Percentiles rank a stretch among this genome's conserved stretches.
Conservation (phyloP, 2,888 invertebrate genomes). For the Aspidiotus rigidus region DNA sequence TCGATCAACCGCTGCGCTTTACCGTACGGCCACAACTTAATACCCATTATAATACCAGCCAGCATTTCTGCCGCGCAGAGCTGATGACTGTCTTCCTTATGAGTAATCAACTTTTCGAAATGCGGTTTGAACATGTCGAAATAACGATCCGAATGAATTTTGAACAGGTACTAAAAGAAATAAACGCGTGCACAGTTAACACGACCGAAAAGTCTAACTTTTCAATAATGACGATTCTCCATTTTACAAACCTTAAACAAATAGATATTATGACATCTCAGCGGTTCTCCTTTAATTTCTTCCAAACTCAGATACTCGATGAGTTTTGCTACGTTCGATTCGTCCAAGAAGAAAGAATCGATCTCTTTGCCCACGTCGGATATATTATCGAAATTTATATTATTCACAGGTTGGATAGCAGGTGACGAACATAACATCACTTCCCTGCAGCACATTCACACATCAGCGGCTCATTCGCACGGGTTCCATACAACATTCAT, state of each 20-base stretch:
- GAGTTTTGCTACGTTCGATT: slow-evolving; percentile 58
- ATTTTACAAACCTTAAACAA: slow-evolving; percentile 58
- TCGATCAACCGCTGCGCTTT: slow-evolving; percentile 55
- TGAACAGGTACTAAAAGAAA: slow-evolving; percentile 54
- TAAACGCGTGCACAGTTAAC: neutral
- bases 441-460: slow-evolving; percentile 42
- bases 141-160: slow-evolving; percentile 62
- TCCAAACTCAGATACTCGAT: slow-evolving; percentile 67
- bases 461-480: neutral
- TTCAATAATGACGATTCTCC: too few relatives aligned
- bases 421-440: slow-evolving; percentile 58
- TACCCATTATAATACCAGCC: slow-evolving; percentile 64
- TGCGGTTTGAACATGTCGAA: slow-evolving; percentile 55
- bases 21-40: slow-evolving; percentile 67
- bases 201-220: neutral
- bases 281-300: slow-evolving; percentile 79
- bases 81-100: slow-evolving; percentile 66
- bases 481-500: neutral
- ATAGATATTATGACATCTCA: slow-evolving; percentile 56
- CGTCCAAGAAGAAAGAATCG: slow-evolving; percentile 57
- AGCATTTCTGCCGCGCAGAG: slow-evolving; percentile 74
- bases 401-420: slow-evolving; percentile 54
- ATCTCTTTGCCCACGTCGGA: slow-evolving; percentile 57
- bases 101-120: slow-evolving; percentile 55
- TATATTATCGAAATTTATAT: slow-evolving; percentile 49